phyloP scores from a whole-genome alignment of 2,797 vertebrate species.

The Lagocephalus sceleratus region DNA sequence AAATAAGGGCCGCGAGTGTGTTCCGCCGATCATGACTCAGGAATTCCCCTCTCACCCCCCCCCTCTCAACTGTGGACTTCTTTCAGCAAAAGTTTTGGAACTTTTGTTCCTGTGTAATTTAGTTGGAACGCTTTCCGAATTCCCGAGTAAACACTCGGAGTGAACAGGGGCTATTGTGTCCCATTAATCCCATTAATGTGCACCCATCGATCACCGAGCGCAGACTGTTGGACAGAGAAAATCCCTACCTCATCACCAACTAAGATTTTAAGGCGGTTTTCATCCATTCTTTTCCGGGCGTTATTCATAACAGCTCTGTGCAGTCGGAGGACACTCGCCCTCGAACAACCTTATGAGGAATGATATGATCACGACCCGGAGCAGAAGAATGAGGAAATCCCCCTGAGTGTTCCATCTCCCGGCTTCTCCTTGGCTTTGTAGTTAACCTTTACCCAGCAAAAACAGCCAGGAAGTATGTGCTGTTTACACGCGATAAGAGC shows the following conservation, averaged over 20 bases:
- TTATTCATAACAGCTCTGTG: constrained; percentile 11
- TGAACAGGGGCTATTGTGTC: too few relatives aligned
- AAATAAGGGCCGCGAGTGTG: too few relatives aligned
- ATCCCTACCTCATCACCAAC: constrained; percentile 19
- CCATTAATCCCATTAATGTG: neutral
- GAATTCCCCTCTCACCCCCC: too few relatives aligned
- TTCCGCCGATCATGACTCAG: too few relatives aligned
- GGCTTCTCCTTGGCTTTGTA: constrained; percentile 60
- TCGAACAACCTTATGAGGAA: constrained; percentile 37
- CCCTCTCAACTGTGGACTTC: too few relatives aligned
- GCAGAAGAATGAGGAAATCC: constrained; percentile 69
- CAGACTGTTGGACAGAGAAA: constrained; percentile 30
- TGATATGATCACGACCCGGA: constrained; percentile 55
- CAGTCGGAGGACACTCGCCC: constrained; percentile 10
- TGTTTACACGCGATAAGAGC: constrained; percentile 67
- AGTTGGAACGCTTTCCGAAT: too few relatives aligned
- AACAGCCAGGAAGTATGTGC: constrained; percentile 44
- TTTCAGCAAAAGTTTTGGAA: too few relatives aligned
- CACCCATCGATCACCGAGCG: constrained; percentile 13
- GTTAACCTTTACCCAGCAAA: constrained; percentile 71
- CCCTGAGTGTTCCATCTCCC: constrained; percentile 54
- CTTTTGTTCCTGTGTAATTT: too few relatives aligned
- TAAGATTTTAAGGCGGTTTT: constrained; percentile 15
- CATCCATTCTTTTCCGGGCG: constrained; percentile 3
- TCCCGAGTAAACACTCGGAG: too few relatives aligned